phyloP scores from a whole-genome alignment of 2,113 vertebrate genomes.

The Amphilophus citrinellus region DNA sequence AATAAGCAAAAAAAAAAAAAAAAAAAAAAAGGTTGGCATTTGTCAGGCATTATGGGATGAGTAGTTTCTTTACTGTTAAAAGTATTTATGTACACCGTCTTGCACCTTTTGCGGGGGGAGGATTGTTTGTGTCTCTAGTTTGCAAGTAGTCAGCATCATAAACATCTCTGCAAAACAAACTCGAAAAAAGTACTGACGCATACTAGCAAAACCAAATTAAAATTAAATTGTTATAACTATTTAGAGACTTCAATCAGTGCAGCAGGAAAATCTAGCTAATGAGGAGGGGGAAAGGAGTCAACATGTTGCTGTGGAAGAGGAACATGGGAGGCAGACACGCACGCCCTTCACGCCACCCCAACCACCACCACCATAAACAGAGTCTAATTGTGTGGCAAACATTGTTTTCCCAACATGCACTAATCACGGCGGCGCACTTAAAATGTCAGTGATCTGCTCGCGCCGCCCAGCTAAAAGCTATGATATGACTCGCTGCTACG shows the following conservation, averaged over 20 bases:
- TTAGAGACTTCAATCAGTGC: background rate
- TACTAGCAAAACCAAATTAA: background rate
- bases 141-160: background rate
- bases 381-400: background rate
- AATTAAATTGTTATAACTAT: background rate
- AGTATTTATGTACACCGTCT: too few relatives aligned
- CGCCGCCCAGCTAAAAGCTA: background rate
- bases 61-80: too few relatives aligned
- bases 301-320: background rate
- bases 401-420: background rate
- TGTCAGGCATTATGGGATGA: too few relatives aligned
- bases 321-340: background rate
- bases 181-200: accelerated
- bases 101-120: too few relatives aligned
- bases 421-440: background rate
- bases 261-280: background rate
- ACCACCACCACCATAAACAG: background rate
- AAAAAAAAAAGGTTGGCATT: too few relatives aligned
- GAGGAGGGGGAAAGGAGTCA: background rate
- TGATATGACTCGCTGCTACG: background rate
- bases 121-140: background rate
- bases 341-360: background rate
- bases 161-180: background rate
- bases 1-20: too few relatives aligned
- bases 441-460: background rate